phyloP scores from a whole-genome alignment of 2,113 vertebrate species.

The Sinocyclocheilus grahami region DNA sequence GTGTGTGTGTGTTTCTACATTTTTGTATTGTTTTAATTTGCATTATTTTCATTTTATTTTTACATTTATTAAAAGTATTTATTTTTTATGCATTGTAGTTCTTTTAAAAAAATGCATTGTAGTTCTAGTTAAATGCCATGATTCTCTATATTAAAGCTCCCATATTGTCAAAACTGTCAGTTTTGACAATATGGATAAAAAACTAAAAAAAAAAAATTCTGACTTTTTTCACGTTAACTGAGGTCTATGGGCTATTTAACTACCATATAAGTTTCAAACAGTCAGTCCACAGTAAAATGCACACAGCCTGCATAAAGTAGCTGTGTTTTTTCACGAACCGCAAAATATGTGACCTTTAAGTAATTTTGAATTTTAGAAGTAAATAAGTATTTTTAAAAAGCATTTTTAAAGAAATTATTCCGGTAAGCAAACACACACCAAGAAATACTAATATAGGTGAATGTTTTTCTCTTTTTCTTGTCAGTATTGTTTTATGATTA shows the following conservation, averaged over 20 bases:
- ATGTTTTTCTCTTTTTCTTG: background rate
- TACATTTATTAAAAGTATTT: background rate
- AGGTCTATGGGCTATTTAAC: too few relatives aligned
- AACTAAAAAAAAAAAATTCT: too few relatives aligned
- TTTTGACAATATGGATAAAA: too few relatives aligned
- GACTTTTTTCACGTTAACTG: too few relatives aligned
- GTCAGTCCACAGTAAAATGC: too few relatives aligned
- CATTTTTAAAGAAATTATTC: background rate
- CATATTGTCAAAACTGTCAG: too few relatives aligned
- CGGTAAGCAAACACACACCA: too few relatives aligned
- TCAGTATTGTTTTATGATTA: background rate
- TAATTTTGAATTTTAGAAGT: background rate
- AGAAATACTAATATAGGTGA: too few relatives aligned
- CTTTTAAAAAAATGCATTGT: background rate
- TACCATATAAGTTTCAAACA: too few relatives aligned
- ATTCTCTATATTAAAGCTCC: background rate
- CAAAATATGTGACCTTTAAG: too few relatives aligned
- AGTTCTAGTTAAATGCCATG: background rate
- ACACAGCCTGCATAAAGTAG: too few relatives aligned
- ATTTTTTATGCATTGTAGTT: background rate
- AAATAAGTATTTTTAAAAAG: background rate
- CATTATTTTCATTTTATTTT: background rate
- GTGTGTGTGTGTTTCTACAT: background rate
- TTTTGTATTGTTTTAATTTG: background rate
- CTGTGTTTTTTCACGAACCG: too few relatives aligned